Evolutionary conservation across 2,113 vertebrate species (phyloP).

Genomic region (Pachyramphus minor): DNA sequence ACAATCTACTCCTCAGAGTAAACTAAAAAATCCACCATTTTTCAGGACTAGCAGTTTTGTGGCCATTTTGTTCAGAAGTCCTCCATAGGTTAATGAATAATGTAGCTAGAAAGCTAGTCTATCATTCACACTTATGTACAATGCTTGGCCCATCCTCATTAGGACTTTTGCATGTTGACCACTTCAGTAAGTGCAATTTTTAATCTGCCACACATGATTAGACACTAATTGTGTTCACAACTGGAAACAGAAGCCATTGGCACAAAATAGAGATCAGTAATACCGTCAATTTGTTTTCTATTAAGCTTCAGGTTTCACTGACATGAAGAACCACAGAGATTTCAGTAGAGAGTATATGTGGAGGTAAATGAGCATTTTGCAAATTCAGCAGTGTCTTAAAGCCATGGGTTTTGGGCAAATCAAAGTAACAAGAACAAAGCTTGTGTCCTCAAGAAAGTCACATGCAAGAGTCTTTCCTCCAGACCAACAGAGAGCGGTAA

Average conservation of each 20-base stretch:
- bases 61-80: neutral
- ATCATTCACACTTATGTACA: neutral
- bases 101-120: neutral
- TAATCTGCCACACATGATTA: neutral
- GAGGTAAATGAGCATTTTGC: neutral
- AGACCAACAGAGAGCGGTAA: neutral
- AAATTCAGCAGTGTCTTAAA: neutral
- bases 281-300: slow-evolving; percentile 9
- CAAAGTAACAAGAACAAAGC: neutral
- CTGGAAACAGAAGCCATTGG: neutral
- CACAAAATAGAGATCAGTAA: neutral
- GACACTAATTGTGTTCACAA: neutral
- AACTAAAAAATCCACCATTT: neutral
- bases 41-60: neutral
- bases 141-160: neutral
- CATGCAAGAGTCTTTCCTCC: neutral
- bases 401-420: neutral
- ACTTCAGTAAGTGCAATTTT: neutral
- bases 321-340: neutral
- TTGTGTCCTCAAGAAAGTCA: neutral
- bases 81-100: neutral
- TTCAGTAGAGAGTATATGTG: neutral
- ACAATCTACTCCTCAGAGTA: neutral
- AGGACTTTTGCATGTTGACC: neutral
- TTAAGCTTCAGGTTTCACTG: slow-evolving; percentile 3